Evolutionary conservation across 2,797 vertebrate species (phyloP), one percentile per base, ranked within the genome.

Genomic region (Arctocebus calabarensis): DNA sequence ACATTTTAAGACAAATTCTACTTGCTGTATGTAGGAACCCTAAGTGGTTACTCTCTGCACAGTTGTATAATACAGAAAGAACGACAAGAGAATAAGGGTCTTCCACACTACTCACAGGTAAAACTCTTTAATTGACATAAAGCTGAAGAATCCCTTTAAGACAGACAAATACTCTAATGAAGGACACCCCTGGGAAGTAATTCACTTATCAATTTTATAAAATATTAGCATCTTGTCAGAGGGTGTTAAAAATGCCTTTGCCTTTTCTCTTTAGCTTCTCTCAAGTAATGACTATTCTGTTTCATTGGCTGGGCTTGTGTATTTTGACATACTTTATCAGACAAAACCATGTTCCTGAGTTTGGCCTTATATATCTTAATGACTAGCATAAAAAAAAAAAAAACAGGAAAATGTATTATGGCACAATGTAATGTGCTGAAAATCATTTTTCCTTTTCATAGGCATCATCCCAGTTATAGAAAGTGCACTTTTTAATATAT

Each of bases 321-420:
- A 93, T 95, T 93, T 85, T 92, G 74, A 92, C 73, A 88, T 25
- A 94, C 5, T 17, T 43, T 96, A 92, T 79, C 78, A 96, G 22
- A 84, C 10, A 94, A 94, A 93, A 91, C 23, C 84, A 6, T 29
- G 22, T 55, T 88, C 61, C 37, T 75, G 10, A 34, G 20, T 57
- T 93, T 93, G 48, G 13, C 25, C 68, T 89, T 55, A 82, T 32
- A 84, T 3, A 34, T 68, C 64, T 92, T 96, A 89, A 95, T 77
- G 75, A 92, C 40, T n/a, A 52, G 29, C 61, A 92, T 61, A 14
- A 79, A 88, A 94, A 97, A 45, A 7, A 45, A 45, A 45, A 45
- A 7, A 37, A 77, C 40, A 83, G 48, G 48, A 73, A 91, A 97
- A 77, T 92, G 27, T 79, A 71, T 91, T 95, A 77, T 84, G 43